phyloP scores from a whole-genome alignment of 2,888 invertebrate species.

The Geotrupes spiniger region DNA sequence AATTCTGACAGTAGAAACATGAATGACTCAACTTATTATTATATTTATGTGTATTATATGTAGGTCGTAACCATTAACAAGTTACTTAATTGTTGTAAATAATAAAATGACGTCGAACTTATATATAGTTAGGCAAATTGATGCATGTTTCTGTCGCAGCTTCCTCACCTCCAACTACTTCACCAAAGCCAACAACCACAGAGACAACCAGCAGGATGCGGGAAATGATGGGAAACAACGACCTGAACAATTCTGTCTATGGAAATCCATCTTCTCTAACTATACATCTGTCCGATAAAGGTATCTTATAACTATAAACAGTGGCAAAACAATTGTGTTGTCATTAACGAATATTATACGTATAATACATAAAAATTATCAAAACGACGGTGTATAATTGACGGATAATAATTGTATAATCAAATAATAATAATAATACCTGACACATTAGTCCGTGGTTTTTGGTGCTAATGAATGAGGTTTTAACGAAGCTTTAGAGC shows the following conservation, averaged over 20 bases:
- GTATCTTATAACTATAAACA: constrained; percentile 41
- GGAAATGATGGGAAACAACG: constrained; percentile 49
- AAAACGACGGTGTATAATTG: constrained; percentile 1
- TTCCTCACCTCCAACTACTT: constrained; percentile 77
- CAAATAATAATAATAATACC: too few species aligned
- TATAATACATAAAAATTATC: background rate
- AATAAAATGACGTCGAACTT: too few species aligned
- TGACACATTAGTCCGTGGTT: too few species aligned
- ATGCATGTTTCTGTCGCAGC: constrained; percentile 56
- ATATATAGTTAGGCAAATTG: constrained; percentile 20
- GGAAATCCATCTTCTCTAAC: constrained; percentile 64
- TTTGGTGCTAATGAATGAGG: too few species aligned
- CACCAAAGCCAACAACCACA: constrained; percentile 72
- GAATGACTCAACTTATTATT: too few species aligned
- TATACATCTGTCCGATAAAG: constrained; percentile 59
- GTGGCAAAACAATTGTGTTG: constrained; percentile 26
- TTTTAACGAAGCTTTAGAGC: too few species aligned
- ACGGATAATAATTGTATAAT: too few species aligned
- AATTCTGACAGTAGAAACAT: too few species aligned
- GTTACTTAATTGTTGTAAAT: too few species aligned
- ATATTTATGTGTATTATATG: too few species aligned
- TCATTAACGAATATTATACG: background rate
- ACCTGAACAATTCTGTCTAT: constrained; percentile 60
- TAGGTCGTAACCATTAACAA: too few species aligned
- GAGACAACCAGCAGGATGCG: constrained; percentile 52